Evolutionary conservation across 2,113 vertebrate genomes (phyloP).

Genomic region (Naja naja): DNA sequence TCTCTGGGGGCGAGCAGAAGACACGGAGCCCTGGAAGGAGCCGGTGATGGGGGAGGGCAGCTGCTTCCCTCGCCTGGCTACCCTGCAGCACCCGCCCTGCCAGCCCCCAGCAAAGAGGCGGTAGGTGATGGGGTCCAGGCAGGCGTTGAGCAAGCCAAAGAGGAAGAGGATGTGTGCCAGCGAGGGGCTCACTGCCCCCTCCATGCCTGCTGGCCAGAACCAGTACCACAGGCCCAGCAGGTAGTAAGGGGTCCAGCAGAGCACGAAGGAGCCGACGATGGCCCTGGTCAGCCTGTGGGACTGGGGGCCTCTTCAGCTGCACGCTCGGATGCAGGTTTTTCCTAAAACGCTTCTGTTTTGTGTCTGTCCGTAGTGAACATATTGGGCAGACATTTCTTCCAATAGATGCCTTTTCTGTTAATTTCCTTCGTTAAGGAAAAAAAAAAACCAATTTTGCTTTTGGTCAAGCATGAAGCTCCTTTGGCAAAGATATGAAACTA

Average conservation of each 20-base stretch:
- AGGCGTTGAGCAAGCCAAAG: constrained; percentile 66
- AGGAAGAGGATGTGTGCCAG: constrained; percentile 71
- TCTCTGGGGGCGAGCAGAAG: constrained; percentile 60
- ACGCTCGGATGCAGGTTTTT: not conserved
- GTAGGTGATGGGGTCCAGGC: constrained; percentile 68
- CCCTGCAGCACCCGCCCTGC: constrained; percentile 27
- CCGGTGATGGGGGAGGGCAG: constrained; percentile 66
- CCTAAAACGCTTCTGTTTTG: not conserved
- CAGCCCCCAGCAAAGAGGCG: constrained; percentile 66
- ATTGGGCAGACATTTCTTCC: not conserved
- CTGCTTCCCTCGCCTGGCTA: constrained; percentile 39
- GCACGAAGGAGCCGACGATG: constrained; percentile 67
- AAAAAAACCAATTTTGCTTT: not conserved
- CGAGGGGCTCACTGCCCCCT: constrained; percentile 28
- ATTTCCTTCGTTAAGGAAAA: not conserved
- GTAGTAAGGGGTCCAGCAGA: constrained; percentile 74
- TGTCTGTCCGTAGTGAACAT: not conserved
- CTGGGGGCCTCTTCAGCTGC: not conserved
- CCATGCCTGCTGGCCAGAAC: constrained; percentile 62
- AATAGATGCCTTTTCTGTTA: not conserved
- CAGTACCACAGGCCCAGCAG: constrained; percentile 72
- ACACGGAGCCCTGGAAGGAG: constrained; percentile 67
- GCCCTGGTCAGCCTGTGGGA: not conserved
- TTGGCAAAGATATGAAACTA: not conserved
- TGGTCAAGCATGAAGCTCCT: not conserved